A percentile compares a stretch with the other conserved stretches of the same genome.
Evolutionary conservation across 2,888 invertebrate genomes (phyloP).

Genomic region (Xanthorhoe designata): DNA sequence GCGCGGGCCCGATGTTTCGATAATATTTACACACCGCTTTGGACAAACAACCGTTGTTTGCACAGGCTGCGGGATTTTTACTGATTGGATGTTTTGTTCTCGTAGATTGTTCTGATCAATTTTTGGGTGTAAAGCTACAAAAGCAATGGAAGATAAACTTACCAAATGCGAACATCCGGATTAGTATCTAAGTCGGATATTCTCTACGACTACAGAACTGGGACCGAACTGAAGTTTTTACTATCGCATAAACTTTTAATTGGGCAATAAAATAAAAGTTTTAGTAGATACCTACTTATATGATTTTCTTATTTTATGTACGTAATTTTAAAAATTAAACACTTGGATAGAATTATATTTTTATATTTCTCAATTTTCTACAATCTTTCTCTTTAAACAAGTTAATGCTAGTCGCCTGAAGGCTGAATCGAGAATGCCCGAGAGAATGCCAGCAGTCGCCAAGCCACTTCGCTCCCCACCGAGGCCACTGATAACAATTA

Average conservation of each 20-base stretch:
- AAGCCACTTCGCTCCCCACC: too few relatives aligned
- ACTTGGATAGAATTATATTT: too few relatives aligned
- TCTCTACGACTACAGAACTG: neutral
- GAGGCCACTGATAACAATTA: too few relatives aligned
- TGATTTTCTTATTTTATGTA: neutral
- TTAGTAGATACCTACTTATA: neutral
- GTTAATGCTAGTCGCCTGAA: too few relatives aligned
- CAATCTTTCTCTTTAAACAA: too few relatives aligned
- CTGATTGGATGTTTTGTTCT: conserved; percentile 42
- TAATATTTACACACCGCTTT: conserved; percentile 39
- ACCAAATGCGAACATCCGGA: neutral
- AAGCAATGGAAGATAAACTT: neutral
- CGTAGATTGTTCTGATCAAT: conserved; percentile 14
- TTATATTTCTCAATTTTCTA: too few relatives aligned
- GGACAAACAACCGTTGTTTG: conserved; percentile 40
- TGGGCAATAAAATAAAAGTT: neutral
- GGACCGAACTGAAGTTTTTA: neutral
- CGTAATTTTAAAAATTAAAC: too few relatives aligned
- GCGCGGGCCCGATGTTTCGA: conserved; percentile 21
- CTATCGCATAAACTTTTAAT: neutral
- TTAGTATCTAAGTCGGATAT: neutral
- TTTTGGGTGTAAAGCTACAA: conserved; percentile 7
- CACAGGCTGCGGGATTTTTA: conserved; percentile 39
- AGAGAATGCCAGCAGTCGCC: too few relatives aligned
- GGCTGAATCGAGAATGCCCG: too few relatives aligned